Evolutionary conservation across 2,113 vertebrate species (phyloP), one percentile per base, ranked within the genome.

Genomic region (Vulpes vulpes): DNA sequence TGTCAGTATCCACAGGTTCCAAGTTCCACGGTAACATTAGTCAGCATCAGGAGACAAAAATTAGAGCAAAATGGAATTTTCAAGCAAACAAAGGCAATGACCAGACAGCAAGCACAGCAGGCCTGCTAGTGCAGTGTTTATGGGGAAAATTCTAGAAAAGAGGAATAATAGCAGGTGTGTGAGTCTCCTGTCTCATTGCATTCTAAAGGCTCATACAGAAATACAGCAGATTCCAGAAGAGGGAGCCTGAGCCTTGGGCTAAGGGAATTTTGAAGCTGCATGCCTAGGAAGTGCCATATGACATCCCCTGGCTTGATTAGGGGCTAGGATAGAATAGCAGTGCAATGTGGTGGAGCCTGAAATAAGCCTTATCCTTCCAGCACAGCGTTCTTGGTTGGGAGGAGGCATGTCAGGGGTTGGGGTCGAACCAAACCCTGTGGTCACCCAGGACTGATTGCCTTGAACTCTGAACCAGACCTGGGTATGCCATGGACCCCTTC

Each of bases 311-410:
- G 64, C 51, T 76, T 20, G 43, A 76, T 19, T 30, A 55, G 20
- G 51, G 22, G 2, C n/a, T 74, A 5, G 0, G 8, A 10, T 11
- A 4, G 5, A 59, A 35, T 17, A 11, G 19, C 32, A 71, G 43
- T 2, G 1, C 4, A 51, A 1, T 20, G 19, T 32, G 11, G 0
- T 15, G 3, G 67, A 78, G 3, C 11, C 25, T 6, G 19, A 43
- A 57, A 2, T 25, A 43, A 73, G n/a, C n/a, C 49, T n/a, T 90
- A 0, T 15, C 17, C 35, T 57, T 25, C 78, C 38, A n/a, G 15
- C 22, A 71, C 73, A 19, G 17, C 38, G n/a, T 67, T 80, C 64
- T 23, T 62, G 20, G 20, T 8, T 60, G 53, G 17, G 2, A 12
- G 8, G n/a, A 35, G 55, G 49, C 12, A 19, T 16, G 11, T 85